These are phyloP conservation scores for Orussus abietinus DNA, from an alignment of 1,140 invertebrate genomes.

Conservation along the genomic window DNA sequence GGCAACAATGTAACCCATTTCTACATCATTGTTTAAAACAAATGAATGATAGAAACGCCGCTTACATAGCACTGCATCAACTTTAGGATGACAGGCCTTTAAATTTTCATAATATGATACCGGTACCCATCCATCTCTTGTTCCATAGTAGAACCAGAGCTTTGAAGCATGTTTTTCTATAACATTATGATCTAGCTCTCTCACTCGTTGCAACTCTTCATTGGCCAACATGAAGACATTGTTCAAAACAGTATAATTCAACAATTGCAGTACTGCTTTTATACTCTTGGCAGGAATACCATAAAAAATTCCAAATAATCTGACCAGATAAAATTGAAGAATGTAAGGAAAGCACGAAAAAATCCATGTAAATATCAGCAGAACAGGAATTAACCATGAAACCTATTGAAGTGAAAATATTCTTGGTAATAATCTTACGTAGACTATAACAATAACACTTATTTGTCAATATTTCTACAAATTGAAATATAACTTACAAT, in stretches of 20 bases:
- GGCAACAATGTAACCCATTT: slow-evolving; percentile 61
- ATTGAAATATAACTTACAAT: slow-evolving; percentile 40
- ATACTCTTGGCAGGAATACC: slow-evolving; percentile 46
- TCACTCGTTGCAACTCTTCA: slow-evolving; percentile 62
- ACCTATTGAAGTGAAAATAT: slow-evolving; percentile 26
- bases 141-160: slow-evolving; percentile 73
- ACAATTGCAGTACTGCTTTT: slow-evolving; percentile 51
- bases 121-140: slow-evolving; percentile 73
- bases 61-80: slow-evolving; percentile 64
- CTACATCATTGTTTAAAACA: slow-evolving; percentile 61
- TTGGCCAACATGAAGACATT: slow-evolving; percentile 60
- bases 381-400: slow-evolving; percentile 53
- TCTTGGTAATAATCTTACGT: slow-evolving; percentile 9
- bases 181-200: slow-evolving; percentile 57
- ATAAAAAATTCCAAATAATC: slow-evolving; percentile 52
- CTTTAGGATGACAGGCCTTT: slow-evolving; percentile 57
- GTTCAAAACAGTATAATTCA: slow-evolving; percentile 53
- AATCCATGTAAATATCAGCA: slow-evolving; percentile 58
- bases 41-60: slow-evolving; percentile 70
- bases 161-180: slow-evolving; percentile 56
- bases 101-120: slow-evolving; percentile 62
- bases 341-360: slow-evolving; percentile 59
- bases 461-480: slow-evolving; percentile 12
- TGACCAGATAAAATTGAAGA: slow-evolving; percentile 52
- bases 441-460: slow-evolving; percentile 10